These are phyloP conservation scores for Microtus obscurus DNA, from an alignment of 2,797 vertebrate genomes.

Conservation along the genomic window DNA sequence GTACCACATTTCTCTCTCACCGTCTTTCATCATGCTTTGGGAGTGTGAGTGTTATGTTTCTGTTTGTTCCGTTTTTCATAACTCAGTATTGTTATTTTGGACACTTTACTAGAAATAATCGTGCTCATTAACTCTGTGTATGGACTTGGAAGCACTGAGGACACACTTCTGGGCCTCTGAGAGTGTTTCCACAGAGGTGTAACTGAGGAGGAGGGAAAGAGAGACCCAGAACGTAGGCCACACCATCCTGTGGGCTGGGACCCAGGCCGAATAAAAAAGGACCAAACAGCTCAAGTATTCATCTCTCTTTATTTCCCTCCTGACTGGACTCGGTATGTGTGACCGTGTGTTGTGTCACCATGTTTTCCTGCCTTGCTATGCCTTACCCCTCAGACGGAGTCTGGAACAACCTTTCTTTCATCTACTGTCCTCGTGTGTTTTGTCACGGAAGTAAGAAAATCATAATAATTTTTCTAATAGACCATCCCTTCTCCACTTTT, in stretches of 20 bases:
- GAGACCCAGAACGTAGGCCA: background rate
- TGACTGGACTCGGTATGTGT: background rate
- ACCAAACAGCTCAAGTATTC: background rate
- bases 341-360: background rate
- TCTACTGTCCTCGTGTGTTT: background rate
- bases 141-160: background rate
- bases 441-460: background rate
- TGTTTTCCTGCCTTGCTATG: background rate
- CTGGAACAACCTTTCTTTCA: background rate
- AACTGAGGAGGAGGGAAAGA: background rate
- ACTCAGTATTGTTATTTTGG: conserved; percentile 42
- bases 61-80: conserved; percentile 25
- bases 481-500: background rate
- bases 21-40: conserved; percentile 12
- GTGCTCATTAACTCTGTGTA: background rate
- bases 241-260: background rate
- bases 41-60: background rate
- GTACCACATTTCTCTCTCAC: background rate
- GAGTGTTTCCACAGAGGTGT: background rate
- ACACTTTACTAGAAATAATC: background rate
- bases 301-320: background rate
- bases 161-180: background rate
- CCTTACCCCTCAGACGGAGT: background rate
- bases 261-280: background rate
- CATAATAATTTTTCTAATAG: background rate